A percentile compares a stretch with the other conserved stretches of the same genome.
phyloP scores from a whole-genome alignment of 2,888 invertebrate species.

The Pinctada fucata region DNA sequence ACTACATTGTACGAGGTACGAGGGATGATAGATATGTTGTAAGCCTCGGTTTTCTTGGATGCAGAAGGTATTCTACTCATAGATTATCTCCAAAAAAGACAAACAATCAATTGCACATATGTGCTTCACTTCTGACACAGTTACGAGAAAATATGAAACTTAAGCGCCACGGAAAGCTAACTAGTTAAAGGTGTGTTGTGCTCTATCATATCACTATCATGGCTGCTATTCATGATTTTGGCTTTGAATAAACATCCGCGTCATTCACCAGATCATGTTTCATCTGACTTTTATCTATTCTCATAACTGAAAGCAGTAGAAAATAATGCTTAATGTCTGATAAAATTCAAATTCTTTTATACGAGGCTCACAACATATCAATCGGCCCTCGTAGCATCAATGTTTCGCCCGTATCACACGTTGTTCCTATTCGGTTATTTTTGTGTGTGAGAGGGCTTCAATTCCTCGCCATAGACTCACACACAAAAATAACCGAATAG shows the following conservation, averaged over 20 bases:
- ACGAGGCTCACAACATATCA: no score
- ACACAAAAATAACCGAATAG: no score
- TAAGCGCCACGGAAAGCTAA: neutral
- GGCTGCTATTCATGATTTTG: neutral
- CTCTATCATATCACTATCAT: neutral
- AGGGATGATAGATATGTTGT: slow-evolving; percentile 1
- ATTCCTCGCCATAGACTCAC: no score
- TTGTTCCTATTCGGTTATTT: no score
- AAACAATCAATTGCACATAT: neutral
- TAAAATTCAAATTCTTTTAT: no score
- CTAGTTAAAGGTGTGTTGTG: neutral
- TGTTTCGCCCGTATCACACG: no score
- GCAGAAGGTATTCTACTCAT: neutral
- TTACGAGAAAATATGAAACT: neutral
- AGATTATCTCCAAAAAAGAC: slow-evolving; percentile 1
- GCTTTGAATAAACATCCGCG: neutral
- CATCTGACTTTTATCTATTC: neutral
- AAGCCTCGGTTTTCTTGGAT: neutral
- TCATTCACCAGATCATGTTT: neutral
- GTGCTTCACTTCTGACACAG: neutral
- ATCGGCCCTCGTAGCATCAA: no score
- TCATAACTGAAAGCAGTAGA: neutral
- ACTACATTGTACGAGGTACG: neutral
- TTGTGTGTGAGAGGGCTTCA: no score
- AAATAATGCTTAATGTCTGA: no score